Evolutionary conservation across 2,113 vertebrate genomes (phyloP).

Genomic region (Salvelinus fontinalis): DNA sequence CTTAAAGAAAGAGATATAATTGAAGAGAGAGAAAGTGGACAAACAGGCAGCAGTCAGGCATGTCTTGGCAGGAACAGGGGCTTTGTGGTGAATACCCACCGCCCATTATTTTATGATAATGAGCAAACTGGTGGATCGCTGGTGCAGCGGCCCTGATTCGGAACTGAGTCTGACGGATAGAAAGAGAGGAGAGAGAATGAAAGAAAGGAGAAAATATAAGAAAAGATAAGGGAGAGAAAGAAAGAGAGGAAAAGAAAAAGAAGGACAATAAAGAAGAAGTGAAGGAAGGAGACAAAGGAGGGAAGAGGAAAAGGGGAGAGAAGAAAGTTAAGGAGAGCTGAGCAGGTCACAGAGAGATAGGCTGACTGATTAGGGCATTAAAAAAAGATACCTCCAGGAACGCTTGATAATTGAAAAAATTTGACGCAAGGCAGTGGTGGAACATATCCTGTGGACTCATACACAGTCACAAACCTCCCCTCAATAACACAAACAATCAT

Average conservation of each 20-base stretch:
- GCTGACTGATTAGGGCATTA: conserved; percentile 50
- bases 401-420: conserved; percentile 51
- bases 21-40: conserved; percentile 22
- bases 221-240: conserved; percentile 21
- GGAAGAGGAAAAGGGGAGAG: too few relatives aligned
- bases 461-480: background rate
- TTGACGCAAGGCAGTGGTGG: background rate
- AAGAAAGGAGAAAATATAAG: background rate
- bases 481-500: background rate
- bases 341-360: conserved; percentile 42
- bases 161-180: conserved; percentile 16
- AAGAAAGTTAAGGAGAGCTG: background rate
- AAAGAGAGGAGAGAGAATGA: conserved; percentile 23
- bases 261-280: background rate
- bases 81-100: conserved; percentile 52
- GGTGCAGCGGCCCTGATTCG: conserved; percentile 50
- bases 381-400: conserved; percentile 53
- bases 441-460: too few relatives aligned
- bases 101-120: conserved; percentile 78
- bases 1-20: background rate
- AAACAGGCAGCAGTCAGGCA: conserved; percentile 18
- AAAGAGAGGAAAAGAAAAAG: too few relatives aligned
- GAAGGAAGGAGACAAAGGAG: background rate
- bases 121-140: conserved; percentile 54
- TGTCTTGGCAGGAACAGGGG: conserved; percentile 17